Conservation (phyloP, 1,140 invertebrate genomes). For the Heliconius himera region DNA sequence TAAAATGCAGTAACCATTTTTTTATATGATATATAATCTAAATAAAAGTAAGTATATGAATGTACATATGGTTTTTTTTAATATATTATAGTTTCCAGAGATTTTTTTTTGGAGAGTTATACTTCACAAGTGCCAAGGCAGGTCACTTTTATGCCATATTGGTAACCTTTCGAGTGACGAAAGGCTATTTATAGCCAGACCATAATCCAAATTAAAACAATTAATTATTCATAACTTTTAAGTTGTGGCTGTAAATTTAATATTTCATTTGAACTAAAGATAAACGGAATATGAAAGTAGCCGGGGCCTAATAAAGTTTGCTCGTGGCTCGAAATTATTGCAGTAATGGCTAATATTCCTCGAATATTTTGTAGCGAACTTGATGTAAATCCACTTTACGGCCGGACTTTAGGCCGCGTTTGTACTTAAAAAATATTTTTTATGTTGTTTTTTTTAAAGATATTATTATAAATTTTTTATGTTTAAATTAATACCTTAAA, state of each 20-base stretch:
- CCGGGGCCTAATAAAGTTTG: conserved; percentile 17
- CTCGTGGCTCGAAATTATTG: conserved; percentile 17
- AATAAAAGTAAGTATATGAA: no score
- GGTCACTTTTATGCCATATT: no score
- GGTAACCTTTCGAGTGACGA: no score
- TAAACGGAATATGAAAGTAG: conserved; percentile 24
- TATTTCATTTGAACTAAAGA: conserved; percentile 25
- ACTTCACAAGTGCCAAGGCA: no score
- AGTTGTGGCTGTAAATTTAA: conserved; percentile 14
- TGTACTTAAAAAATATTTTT: conserved; percentile 3
- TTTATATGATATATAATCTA: no score
- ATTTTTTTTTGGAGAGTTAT: no score
- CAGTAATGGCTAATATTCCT: conserved; percentile 25
- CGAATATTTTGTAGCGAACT: conserved; percentile 23
- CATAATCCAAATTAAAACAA: neutral
- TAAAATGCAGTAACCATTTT: no score
- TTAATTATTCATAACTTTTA: conserved; percentile 19
- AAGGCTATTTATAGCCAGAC: neutral
- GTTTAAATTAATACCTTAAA: neutral
- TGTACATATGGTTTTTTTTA: no score
- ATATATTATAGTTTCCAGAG: no score
- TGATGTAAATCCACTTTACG: conserved; percentile 28
- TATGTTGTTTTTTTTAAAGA: neutral
- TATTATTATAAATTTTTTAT: neutral
- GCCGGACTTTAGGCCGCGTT: conserved; percentile 7